Base-by-base conservation (phyloP, 2,113 vertebrate species). In the Carassius auratus region DNA sequence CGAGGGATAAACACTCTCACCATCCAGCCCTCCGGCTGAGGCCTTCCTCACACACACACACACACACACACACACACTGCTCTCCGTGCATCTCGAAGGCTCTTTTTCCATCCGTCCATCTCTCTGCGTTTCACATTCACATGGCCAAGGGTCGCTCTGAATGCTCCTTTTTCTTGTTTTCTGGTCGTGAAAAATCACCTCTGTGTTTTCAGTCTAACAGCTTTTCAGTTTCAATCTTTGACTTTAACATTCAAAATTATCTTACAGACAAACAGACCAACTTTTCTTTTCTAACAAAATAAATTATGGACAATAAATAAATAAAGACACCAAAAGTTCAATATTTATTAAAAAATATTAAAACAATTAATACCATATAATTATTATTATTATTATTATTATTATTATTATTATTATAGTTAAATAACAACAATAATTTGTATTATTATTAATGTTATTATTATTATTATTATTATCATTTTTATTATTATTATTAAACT, bases 1-100 rank as follows among this genome's bases (percentile, higher is more conserved):
- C 88, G 89, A 86, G 90, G 93, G 93, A 94, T 93, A 93, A 95
- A 94, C 74, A 84, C 83, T 69, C 33, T 90, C 66, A 42, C 68
- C 50, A 30, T 61, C 55, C 91, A 91, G 92, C 92, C 91, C 91
- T 88, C 84, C 88, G 90, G 91, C 91, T 89, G 85, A 78, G 88
- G 59, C 87, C 90, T 89, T 90, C 86, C 86, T 92, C 89, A 87
- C 73, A 84, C 42, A 52, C 68, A 42, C 36, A n/a, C 13, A 8
- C 30, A 69, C 5, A 30, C n/a, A 64, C 17, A 50, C 26, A 55
- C 48, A 69, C 87, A 79, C 85, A 75, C 86, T 86, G 52, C 89
- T 87, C 88, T 85, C n/a, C 87, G 71, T 76, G 77, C 88, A 71
- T 88, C 88, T 86, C 88, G 76, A 61, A 74, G 83, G 50, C 86